Evolutionary conservation across 2,113 vertebrate genomes (phyloP).

Genomic region (Noctilio leporinus): DNA sequence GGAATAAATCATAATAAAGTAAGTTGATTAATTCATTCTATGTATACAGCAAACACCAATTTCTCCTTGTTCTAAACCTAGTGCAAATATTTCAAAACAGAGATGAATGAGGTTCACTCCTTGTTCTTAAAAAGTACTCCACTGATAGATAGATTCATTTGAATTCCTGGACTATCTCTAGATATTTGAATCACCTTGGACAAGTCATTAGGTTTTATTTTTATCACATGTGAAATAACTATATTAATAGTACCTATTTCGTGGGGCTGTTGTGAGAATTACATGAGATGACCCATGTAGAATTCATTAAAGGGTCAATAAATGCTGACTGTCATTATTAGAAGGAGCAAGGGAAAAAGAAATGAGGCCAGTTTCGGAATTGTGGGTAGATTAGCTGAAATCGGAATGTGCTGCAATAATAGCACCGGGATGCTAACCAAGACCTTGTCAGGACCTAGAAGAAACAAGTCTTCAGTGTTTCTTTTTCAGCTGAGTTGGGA

Average conservation of each 20-base stretch:
- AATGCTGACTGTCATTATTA: not conserved
- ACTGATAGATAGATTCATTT: not conserved
- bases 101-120: not conserved
- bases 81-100: not conserved
- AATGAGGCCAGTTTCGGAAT: not conserved
- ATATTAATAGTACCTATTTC: not conserved
- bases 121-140: not conserved
- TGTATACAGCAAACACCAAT: not conserved
- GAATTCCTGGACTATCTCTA: not conserved
- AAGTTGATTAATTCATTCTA: not conserved
- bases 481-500: not conserved
- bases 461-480: not conserved
- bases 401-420: not conserved
- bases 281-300: not conserved
- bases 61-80: not conserved
- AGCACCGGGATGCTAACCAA: not conserved
- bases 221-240: not conserved
- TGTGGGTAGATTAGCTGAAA: not conserved
- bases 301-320: not conserved
- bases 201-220: not conserved
- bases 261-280: not conserved
- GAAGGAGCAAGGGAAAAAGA: not conserved
- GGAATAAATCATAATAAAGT: not conserved
- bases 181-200: not conserved
- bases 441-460: not conserved